Evolutionary conservation across 2,797 vertebrate species (phyloP), one percentile per base, ranked within the genome.

Genomic region (Heterohyrax brucei): DNA sequence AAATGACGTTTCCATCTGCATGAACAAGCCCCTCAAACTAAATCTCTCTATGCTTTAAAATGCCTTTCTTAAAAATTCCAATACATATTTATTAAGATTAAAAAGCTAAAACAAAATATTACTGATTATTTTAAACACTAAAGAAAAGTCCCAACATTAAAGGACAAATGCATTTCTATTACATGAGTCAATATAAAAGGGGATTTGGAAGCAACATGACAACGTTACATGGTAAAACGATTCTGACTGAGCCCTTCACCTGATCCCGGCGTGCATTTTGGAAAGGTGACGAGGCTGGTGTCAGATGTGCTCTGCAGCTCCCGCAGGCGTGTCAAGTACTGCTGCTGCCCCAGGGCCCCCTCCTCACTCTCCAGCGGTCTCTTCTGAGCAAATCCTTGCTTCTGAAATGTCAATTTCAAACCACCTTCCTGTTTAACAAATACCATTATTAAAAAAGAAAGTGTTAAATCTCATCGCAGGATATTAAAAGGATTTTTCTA

Each of bases 391-490:
- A 99, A 97, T 80, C 99, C 99, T 98, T 99, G 99, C 98, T 99
- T 99, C 98, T 99, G 99, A 99, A 99, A 99, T 97, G 99, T 99
- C 98, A 99, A 98, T 98, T 99, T 99, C 97, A 99, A 99, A 97
- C 99, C 99, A 97, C 99, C 99, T 98, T 99, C 99, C 99, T 99
- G 99, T 99, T 99, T 95, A 97, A 98, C 83, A 98, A 99, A 98
- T 95, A 93, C 76, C 89, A 98, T 90, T 93, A 96, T 97, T 97
- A 97, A 89, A 48, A 98, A 87, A 97, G 76, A 94, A 97, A 97
- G 68, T 91, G 87, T 97, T 96, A 97, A 76, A 96, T 68, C 90
- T 77, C 77, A 91, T 22, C 95, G 50, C 44, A 96, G 84, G 82
- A 96, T 72, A 84, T 3, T 87, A 87, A 97, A 97, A 91, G 28